Percentiles rank a stretch among this genome's conserved stretches.
These are phyloP conservation scores for Bothrops jararaca DNA, from an alignment of 2,113 vertebrate genomes.

Conservation along the genomic window DNA sequence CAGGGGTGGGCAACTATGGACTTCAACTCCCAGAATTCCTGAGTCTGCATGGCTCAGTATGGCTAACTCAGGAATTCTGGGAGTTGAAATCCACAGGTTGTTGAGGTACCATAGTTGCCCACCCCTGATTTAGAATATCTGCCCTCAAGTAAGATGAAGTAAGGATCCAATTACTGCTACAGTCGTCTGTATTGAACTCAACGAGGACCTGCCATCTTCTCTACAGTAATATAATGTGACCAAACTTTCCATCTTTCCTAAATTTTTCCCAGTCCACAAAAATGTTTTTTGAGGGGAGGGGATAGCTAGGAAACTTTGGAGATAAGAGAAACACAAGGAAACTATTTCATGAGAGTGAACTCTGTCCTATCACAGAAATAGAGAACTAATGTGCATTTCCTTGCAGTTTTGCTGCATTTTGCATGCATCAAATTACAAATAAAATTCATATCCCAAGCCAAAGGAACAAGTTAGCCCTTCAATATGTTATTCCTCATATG, in stretches of 20 bases:
- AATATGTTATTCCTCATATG: neutral
- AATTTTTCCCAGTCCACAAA: neutral
- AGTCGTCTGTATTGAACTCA: neutral
- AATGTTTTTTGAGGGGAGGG: neutral
- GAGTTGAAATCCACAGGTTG: neutral
- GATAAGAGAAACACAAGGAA: neutral
- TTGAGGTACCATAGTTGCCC: neutral
- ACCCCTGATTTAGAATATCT: neutral
- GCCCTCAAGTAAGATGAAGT: neutral
- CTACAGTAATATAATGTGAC: neutral
- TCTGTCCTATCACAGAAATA: neutral
- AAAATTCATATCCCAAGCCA: neutral
- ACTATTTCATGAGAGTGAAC: neutral
- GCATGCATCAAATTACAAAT: neutral
- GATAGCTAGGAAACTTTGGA: neutral
- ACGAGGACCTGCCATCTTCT: neutral
- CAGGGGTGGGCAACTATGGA: neutral
- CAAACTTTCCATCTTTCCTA: neutral
- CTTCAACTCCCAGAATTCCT: neutral
- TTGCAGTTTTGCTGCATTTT: neutral
- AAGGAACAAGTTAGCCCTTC: neutral
- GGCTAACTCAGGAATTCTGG: neutral
- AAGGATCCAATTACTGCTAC: neutral
- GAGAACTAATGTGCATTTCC: neutral
- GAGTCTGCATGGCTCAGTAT: too few relatives aligned